Evolutionary conservation across 2,888 invertebrate genomes (phyloP).

Genomic region (Agrochola litura): DNA sequence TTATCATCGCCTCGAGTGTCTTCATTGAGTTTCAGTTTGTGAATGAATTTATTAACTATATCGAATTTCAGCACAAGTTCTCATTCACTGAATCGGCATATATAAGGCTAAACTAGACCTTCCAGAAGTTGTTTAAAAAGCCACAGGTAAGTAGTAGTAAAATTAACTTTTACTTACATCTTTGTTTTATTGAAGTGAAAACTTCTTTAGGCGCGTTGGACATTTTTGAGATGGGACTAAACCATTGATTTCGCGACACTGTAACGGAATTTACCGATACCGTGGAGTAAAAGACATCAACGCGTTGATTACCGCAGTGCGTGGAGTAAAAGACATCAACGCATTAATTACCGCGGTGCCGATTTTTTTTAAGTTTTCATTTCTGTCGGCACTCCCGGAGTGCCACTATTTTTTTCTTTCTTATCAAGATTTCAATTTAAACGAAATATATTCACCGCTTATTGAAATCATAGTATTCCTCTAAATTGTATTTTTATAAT

Average conservation of each 20-base stretch:
- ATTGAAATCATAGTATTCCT: background rate
- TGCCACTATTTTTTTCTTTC: too few species aligned
- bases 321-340: too few species aligned
- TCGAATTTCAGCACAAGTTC: background rate
- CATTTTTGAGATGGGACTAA: too few species aligned
- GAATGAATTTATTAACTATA: conserved; percentile 13
- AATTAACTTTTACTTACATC: background rate
- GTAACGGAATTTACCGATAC: too few species aligned
- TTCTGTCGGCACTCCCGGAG: too few species aligned
- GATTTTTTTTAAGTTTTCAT: too few species aligned
- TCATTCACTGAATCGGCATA: background rate
- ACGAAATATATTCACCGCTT: background rate
- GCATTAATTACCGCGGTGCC: too few species aligned
- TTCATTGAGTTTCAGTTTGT: background rate
- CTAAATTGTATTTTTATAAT: background rate
- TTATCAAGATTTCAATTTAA: background rate
- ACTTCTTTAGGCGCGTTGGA: too few species aligned
- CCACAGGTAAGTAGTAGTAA: too few species aligned
- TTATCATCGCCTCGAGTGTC: conserved; percentile 20
- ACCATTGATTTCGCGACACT: too few species aligned
- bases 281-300: too few species aligned
- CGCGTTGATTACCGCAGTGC: too few species aligned
- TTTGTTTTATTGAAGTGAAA: background rate
- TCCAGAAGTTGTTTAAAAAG: background rate
- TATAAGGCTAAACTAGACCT: background rate